phyloP scores from a whole-genome alignment of 2,888 invertebrate species.

The Luperina testacea region DNA sequence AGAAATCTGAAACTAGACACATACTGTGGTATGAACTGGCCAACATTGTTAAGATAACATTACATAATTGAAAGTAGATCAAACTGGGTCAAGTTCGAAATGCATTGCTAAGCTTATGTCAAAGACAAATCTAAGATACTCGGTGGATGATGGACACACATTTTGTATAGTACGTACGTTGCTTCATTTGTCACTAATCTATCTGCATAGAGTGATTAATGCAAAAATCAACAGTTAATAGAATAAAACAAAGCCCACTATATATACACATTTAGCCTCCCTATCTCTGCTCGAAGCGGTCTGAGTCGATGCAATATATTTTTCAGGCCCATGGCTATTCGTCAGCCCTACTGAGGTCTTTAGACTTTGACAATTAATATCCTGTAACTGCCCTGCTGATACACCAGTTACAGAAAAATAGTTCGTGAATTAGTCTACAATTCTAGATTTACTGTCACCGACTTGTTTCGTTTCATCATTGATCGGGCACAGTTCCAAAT shows the following conservation, averaged over 20 bases:
- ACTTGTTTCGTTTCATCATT: slow-evolving; percentile 2
- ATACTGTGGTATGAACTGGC: not conserved
- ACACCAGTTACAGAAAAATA: not conserved
- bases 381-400: not conserved
- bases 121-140: slow-evolving; percentile 1
- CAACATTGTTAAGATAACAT: slow-evolving; percentile 22
- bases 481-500: slow-evolving; percentile 53
- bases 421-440: not conserved
- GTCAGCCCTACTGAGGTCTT: not conserved
- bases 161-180: not conserved
- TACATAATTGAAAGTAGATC: slow-evolving; percentile 28
- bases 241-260: not conserved
- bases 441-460: not conserved
- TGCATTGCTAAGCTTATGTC: slow-evolving; percentile 14
- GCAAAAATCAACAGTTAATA: not conserved
- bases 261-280: not conserved
- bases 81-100: slow-evolving; percentile 46
- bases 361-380: not conserved
- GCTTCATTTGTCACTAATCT: not conserved
- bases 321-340: not conserved
- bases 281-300: too few relatives aligned
- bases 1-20: slow-evolving; percentile 22
- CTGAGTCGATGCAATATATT: not conserved
- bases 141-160: not conserved
- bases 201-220: not conserved